Evolutionary conservation across 2,888 invertebrate genomes (phyloP).

Genomic region (Lasioglossum pauxillum): DNA sequence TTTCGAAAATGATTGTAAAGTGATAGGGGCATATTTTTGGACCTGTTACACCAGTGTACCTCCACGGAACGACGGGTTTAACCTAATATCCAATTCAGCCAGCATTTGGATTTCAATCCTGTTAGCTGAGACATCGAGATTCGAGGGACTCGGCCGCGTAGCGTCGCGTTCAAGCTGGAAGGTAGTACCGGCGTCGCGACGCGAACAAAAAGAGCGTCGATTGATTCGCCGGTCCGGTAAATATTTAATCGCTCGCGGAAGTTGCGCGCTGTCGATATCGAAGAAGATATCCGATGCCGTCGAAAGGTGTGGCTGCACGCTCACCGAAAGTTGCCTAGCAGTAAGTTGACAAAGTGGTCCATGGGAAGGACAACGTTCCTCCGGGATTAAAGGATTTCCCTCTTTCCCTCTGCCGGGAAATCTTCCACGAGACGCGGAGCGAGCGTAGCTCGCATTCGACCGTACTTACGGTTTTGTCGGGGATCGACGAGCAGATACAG

Average conservation of each 20-base stretch:
- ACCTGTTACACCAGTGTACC: too few species aligned
- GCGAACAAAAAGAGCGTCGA: constrained; percentile 11
- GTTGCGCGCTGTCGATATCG: constrained; percentile 37
- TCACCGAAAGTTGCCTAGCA: constrained; percentile 53
- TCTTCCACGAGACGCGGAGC: constrained; percentile 11
- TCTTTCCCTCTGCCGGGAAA: constrained; percentile 31
- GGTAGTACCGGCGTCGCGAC: not conserved
- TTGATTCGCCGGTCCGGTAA: constrained; percentile 14
- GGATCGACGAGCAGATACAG: constrained; percentile 52
- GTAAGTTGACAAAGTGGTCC: constrained; percentile 63
- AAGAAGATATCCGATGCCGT: constrained; percentile 10
- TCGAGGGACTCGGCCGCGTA: not conserved
- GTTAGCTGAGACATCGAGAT: not conserved
- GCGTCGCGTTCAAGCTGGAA: not conserved
- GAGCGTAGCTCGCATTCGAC: constrained; percentile 3
- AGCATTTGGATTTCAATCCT: not conserved
- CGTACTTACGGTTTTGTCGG: constrained; percentile 45
- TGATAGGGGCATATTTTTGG: too few species aligned
- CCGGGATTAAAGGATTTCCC: constrained; percentile 65
- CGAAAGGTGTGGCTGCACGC: constrained; percentile 38
- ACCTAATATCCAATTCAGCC: not conserved
- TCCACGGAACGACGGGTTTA: not conserved
- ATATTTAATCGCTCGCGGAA: constrained; percentile 33
- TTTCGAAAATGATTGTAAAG: too few species aligned
- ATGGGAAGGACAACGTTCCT: constrained; percentile 60